A percentile compares a stretch with the other conserved stretches of the same genome.
These are phyloP conservation scores for Antidorcas marsupialis DNA, from an alignment of 2,113 vertebrate species.

Conservation along the genomic window DNA sequence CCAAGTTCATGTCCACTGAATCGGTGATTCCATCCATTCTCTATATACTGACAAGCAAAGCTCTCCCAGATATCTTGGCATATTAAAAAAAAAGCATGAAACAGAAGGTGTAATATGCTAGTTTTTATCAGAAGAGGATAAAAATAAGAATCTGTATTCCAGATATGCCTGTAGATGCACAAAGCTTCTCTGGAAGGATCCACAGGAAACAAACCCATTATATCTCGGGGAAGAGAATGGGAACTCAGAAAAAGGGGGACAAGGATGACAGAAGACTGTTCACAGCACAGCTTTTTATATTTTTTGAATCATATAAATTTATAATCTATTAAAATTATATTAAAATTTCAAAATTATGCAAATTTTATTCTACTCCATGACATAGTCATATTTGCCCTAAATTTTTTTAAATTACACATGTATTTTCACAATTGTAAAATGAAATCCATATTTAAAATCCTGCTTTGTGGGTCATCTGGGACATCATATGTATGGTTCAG, in stretches of 20 bases:
- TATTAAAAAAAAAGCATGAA: neutral
- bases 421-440: neutral
- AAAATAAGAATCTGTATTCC: neutral
- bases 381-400: neutral
- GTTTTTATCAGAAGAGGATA: neutral
- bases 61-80: neutral
- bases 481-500: neutral
- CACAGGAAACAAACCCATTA: neutral
- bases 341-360: neutral
- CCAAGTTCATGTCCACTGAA: neutral
- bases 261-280: neutral
- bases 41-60: neutral
- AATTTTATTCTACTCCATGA: neutral
- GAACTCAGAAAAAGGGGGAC: neutral
- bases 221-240: neutral
- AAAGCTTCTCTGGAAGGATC: neutral
- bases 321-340: neutral
- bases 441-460: neutral
- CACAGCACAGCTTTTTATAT: neutral
- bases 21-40: neutral
- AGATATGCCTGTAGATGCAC: neutral
- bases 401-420: neutral
- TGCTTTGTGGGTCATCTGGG: neutral
- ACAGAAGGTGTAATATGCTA: neutral
- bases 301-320: neutral